A percentile compares a stretch with the other conserved stretches of the same genome.
Evolutionary conservation across 2,113 vertebrate genomes (phyloP).

Genomic region (Ifrita kowaldi): DNA sequence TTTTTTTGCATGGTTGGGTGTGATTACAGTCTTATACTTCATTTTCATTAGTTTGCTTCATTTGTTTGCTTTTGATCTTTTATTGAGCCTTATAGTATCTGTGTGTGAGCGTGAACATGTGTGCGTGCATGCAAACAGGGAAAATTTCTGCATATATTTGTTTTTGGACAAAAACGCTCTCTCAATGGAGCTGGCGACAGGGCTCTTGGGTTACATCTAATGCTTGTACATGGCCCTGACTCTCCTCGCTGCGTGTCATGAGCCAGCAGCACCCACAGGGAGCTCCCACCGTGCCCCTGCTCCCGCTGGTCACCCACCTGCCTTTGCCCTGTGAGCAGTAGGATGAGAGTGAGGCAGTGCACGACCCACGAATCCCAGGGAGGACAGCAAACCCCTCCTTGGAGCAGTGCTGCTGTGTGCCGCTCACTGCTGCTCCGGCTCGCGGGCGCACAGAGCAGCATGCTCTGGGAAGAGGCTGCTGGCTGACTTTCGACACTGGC

Average conservation of each 20-base stretch:
- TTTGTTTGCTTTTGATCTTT: constrained; percentile 31
- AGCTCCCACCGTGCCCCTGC: accelerated
- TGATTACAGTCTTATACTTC: constrained; percentile 1
- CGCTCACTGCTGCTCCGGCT: accelerated
- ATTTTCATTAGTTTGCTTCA: constrained; percentile 4
- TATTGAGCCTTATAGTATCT: not conserved
- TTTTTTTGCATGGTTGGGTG: not conserved
- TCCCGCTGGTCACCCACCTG: not conserved
- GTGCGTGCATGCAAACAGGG: not conserved
- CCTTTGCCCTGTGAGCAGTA: not conserved
- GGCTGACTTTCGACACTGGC: not conserved
- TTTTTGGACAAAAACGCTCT: not conserved
- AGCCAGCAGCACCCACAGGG: not conserved
- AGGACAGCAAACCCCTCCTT: too few relatives aligned
- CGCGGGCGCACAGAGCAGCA: accelerated
- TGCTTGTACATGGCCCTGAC: accelerated
- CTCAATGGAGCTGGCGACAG: accelerated
- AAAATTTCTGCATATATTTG: not conserved
- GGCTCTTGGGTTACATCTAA: not conserved
- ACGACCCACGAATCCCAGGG: accelerated
- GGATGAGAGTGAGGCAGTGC: not conserved
- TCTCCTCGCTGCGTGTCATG: accelerated
- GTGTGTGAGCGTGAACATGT: not conserved
- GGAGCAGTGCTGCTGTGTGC: not conserved
- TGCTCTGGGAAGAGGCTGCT: not conserved